Conservation (phyloP, 2,888 invertebrate species). For the Tinea trinotella region DNA sequence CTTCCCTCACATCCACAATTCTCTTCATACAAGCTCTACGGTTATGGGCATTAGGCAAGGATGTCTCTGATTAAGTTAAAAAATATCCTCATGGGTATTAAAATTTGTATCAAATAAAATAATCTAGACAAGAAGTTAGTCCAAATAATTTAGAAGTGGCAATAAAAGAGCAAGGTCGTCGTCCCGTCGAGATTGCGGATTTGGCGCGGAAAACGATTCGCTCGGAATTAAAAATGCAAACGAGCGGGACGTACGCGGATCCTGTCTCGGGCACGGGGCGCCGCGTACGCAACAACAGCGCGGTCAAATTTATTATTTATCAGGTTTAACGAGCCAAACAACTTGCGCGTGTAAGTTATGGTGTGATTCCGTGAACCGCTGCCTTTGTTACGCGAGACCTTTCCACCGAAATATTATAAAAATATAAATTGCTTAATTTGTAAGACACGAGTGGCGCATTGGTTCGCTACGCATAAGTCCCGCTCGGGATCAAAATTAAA, state of each 20-base stretch:
- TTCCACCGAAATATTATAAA: slow-evolving; percentile 3
- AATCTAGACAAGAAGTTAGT: neutral
- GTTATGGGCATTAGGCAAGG: too few species aligned
- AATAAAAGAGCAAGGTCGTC: slow-evolving; percentile 58
- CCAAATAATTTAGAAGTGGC: neutral
- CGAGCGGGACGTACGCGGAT: slow-evolving; percentile 57
- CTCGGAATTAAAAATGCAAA: slow-evolving; percentile 32
- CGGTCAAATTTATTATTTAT: slow-evolving; percentile 2
- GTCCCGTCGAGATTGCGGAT: slow-evolving; percentile 62
- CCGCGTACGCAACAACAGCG: neutral
- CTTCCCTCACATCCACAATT: too few species aligned
- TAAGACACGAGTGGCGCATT: too few species aligned
- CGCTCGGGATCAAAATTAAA: too few species aligned
- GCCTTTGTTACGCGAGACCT: neutral
- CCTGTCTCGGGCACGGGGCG: slow-evolving; percentile 25
- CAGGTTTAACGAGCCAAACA: slow-evolving; percentile 10
- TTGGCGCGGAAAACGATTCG: slow-evolving; percentile 27
- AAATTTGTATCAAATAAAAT: neutral
- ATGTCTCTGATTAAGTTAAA: too few species aligned
- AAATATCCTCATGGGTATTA: too few species aligned
- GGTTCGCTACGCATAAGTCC: too few species aligned
- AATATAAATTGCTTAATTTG: slow-evolving; percentile 3
- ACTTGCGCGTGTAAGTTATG: neutral
- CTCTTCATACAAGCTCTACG: too few species aligned
- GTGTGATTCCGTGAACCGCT: slow-evolving; percentile 13